Evolutionary conservation across 2,113 vertebrate genomes (phyloP).

Genomic region (Oncorhynchus gorbuscha): DNA sequence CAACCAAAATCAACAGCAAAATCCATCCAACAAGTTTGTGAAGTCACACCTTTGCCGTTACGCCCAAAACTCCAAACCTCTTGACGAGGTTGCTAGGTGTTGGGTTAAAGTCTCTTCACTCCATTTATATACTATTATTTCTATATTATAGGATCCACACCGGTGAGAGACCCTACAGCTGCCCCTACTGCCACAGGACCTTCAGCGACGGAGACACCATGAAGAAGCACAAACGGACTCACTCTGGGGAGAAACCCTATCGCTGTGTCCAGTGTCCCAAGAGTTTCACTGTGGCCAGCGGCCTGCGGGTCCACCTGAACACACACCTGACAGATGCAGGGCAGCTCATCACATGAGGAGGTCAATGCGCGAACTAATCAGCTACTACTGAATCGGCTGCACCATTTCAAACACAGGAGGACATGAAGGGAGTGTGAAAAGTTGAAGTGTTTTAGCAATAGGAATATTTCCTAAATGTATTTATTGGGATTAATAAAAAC

Average conservation of each 20-base stretch:
- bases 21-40: too few relatives aligned
- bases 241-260: slow-evolving; percentile 57
- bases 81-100: too few relatives aligned
- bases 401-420: neutral
- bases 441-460: neutral
- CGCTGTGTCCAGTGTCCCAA: slow-evolving; percentile 49
- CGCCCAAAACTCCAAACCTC: too few relatives aligned
- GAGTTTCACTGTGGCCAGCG: slow-evolving; percentile 46
- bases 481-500: neutral
- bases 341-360: neutral
- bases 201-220: slow-evolving; percentile 70
- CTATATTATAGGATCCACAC: slow-evolving; percentile 62
- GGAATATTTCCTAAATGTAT: neutral
- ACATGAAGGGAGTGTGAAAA: neutral
- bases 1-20: too few relatives aligned
- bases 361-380: too few relatives aligned
- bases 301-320: slow-evolving; percentile 59
- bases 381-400: too few relatives aligned
- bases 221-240: slow-evolving; percentile 70
- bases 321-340: slow-evolving; percentile 39
- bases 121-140: too few relatives aligned
- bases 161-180: slow-evolving; percentile 70
- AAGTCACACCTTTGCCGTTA: too few relatives aligned
- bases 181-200: slow-evolving; percentile 62
- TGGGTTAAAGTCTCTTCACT: too few relatives aligned